Conservation (phyloP, 2,888 invertebrate genomes). For the Acanthosepion pharaonis region DNA sequence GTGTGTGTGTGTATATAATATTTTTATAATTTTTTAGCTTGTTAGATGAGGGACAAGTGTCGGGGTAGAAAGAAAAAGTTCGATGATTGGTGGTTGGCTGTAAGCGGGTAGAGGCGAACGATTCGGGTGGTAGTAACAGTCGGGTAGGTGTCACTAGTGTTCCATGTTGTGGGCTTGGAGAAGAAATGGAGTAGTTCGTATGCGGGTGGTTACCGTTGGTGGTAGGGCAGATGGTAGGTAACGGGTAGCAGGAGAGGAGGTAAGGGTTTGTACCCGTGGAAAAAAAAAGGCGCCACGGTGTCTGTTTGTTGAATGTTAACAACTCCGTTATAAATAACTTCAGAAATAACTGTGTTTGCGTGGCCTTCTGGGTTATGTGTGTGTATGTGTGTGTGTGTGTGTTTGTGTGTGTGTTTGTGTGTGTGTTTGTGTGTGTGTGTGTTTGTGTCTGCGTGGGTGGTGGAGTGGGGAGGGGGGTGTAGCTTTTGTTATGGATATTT, state of each 20-base stretch:
- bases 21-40: no score
- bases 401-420: background rate
- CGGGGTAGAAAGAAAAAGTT: no score
- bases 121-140: background rate
- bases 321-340: constrained; percentile 16
- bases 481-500: no score
- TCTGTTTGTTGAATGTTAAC: constrained; percentile 33
- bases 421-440: background rate
- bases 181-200: constrained; percentile 16
- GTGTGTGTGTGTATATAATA: no score
- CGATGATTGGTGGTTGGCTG: no score
- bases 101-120: background rate
- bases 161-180: background rate
- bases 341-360: background rate
- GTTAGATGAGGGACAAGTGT: no score
- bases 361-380: background rate
- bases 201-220: background rate
- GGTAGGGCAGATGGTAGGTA: background rate
- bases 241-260: background rate
- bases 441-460: no score
- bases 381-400: background rate
- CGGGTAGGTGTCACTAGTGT: background rate
- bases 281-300: background rate
- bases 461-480: no score
- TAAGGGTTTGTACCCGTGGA: background rate